Evolutionary conservation across 1,140 invertebrate genomes (phyloP), one percentile per base, ranked within the genome.

Genomic region (Trachymyrmex cornetzi): DNA sequence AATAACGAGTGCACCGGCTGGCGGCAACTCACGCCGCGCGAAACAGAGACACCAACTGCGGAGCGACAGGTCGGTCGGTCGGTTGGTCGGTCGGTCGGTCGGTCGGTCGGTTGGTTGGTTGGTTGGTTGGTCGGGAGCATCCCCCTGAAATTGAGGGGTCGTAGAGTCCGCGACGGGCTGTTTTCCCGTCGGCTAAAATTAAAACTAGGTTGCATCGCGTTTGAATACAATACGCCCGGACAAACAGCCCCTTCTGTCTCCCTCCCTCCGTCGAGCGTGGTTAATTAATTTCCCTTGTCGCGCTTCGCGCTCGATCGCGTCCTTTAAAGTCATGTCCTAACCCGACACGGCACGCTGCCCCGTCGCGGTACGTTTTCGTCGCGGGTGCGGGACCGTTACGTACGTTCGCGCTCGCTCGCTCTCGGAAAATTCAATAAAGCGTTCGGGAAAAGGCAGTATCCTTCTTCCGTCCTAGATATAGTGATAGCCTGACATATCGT

Each of bases 221-320:
- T 64, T 57, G 82, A 85, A 79, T 79, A 79, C 82, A 79, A 85
- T 85, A 55, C 59, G 63, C 82, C 48, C 74, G 74, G 48, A 84
- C 69, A 72, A 88, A 79, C 79, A 75, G 71, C 16, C 22, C 24
- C 19, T 22, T 67, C 24, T 72, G 6, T 6, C 55, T 30, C 61
- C 1, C 14, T 24, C 3, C 16, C 53, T 55, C 19, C 16, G 14
- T 24, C 24, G 72, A 87, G 74, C 44, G 86, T 24, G 61, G 69
- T 84, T 80, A 86, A 89, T 89, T 89, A 86, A 89, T 86, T 88
- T 81, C 55, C 82, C 74, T 89, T 77, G 55, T 89, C 67, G 22
- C 53, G 67, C n/a, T 66, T 55, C 61, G 61, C 79, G 85, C 44
- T 48, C 82, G 74, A 63, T 77, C 61, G 55, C 63, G 67, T 77